These are phyloP conservation scores for Drosophila pectinifera DNA, from an alignment of 1,140 invertebrate genomes.

Conservation along the genomic window DNA sequence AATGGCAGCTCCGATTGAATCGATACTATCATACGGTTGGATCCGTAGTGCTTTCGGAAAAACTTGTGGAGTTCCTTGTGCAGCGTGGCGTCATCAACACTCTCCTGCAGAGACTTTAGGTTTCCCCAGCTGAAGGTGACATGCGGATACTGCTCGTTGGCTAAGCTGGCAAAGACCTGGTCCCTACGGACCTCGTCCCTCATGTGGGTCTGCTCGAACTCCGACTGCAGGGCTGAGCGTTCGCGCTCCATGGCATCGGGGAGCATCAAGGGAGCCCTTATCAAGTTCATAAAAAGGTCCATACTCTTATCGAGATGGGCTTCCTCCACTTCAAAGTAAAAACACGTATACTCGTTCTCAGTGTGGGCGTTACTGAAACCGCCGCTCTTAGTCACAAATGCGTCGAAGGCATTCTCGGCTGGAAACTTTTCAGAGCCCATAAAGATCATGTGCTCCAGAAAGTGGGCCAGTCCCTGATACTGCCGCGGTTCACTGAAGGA, in stretches of 20 bases:
- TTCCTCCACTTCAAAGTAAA: conserved; percentile 94
- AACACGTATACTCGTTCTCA: conserved; percentile 93
- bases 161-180: conserved; percentile 90
- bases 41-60: conserved; percentile 92
- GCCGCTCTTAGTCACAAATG: conserved; percentile 91
- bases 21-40: conserved; percentile 94
- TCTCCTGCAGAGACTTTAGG: conserved; percentile 89
- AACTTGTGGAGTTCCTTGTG: conserved; percentile 91
- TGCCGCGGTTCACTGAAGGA: conserved; percentile 89
- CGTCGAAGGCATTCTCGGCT: conserved; percentile 93
- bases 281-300: conserved; percentile 96
- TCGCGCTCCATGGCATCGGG: conserved; percentile 94
- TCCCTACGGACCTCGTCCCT: conserved; percentile 85
- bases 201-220: conserved; percentile 71
- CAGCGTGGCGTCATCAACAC: conserved; percentile 88
- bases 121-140: conserved; percentile 95
- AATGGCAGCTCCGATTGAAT: conserved; percentile 92
- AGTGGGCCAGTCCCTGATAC: conserved; percentile 95
- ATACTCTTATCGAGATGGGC: conserved; percentile 90
- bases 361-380: conserved; percentile 93
- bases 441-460: conserved; percentile 98
- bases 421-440: conserved; percentile 96
- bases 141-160: conserved; percentile 90
- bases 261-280: conserved; percentile 94
- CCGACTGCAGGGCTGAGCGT: conserved; percentile 95